These are phyloP conservation scores for Glaucopsyche alexis DNA, from an alignment of 2,888 invertebrate genomes.

Conservation along the genomic window DNA sequence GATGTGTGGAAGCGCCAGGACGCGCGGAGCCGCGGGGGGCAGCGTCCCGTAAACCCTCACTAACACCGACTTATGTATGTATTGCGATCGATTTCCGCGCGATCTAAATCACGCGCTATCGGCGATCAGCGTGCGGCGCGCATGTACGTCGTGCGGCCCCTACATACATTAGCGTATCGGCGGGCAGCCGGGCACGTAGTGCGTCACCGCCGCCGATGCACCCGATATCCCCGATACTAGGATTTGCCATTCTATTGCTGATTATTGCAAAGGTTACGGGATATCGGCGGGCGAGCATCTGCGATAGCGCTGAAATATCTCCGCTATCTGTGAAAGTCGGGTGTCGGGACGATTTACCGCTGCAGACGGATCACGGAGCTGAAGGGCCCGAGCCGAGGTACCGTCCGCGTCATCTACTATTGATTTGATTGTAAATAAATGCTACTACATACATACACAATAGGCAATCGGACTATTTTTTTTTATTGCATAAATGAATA, in stretches of 20 bases:
- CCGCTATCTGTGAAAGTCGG: constrained; percentile 23
- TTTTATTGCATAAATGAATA: no score
- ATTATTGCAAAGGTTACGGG: constrained; percentile 18
- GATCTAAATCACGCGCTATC: constrained; percentile 38
- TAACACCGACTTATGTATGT: constrained; percentile 14
- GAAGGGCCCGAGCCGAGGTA: not conserved
- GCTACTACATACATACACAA: no score
- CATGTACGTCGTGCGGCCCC: constrained; percentile 37
- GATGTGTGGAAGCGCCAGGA: not conserved
- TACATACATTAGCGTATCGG: constrained; percentile 38
- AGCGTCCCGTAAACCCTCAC: not conserved
- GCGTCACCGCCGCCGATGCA: constrained; percentile 25
- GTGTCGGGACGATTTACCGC: constrained; percentile 13
- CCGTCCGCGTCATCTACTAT: no score
- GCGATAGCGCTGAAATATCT: constrained; percentile 26
- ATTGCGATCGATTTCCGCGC: constrained; percentile 31
- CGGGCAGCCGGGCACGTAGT: constrained; percentile 30
- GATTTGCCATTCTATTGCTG: constrained; percentile 27
- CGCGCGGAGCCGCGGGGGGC: not conserved
- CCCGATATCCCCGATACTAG: constrained; percentile 21
- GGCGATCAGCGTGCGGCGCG: constrained; percentile 34
- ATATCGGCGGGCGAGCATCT: constrained; percentile 22
- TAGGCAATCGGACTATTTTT: no score
- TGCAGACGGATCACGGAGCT: not conserved
- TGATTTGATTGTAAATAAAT: no score